Conservation (phyloP, 2,888 invertebrate species). For the Acrobeloides nanus region DNA sequence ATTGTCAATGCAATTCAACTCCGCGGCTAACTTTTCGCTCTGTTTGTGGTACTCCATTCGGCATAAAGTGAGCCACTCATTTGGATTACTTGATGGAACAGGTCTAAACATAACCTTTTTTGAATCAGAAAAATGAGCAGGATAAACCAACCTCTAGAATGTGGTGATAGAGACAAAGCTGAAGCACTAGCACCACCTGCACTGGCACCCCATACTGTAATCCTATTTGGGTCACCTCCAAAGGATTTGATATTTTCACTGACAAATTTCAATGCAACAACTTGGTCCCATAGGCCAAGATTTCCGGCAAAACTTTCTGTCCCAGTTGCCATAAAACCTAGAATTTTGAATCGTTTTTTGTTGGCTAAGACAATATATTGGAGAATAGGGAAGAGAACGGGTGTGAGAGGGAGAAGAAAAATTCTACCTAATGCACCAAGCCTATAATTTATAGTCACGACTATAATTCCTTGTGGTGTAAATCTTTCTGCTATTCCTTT, state of each 20-base stretch:
- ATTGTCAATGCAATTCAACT: slow-evolving; percentile 9
- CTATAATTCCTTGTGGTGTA: slow-evolving; percentile 21
- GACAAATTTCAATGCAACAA: slow-evolving; percentile 19
- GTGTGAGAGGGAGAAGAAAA: not conserved
- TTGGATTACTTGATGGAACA: slow-evolving; percentile 23
- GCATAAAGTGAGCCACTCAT: slow-evolving; percentile 22
- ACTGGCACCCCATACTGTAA: slow-evolving; percentile 26
- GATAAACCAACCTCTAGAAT: too few relatives aligned
- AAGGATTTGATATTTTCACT: slow-evolving; percentile 21
- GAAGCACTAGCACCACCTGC: slow-evolving; percentile 18
- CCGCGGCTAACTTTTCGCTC: slow-evolving; percentile 18
- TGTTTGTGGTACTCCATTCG: slow-evolving; percentile 14
- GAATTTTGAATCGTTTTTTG: not conserved
- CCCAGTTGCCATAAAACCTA: slow-evolving; percentile 28
- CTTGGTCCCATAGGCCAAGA: slow-evolving; percentile 27
- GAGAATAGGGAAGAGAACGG: not conserved
- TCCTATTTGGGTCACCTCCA: slow-evolving; percentile 19
- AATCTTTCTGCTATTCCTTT: slow-evolving; percentile 16
- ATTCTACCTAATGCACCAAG: slow-evolving; percentile 19
- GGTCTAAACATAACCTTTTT: slow-evolving; percentile 24
- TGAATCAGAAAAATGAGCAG: too few relatives aligned
- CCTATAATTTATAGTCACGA: slow-evolving; percentile 26
- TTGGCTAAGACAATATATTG: not conserved
- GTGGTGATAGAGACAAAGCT: slow-evolving; percentile 9
- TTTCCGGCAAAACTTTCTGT: slow-evolving; percentile 22